Evolutionary conservation across 1,140 invertebrate genomes (phyloP).

Genomic region (Agrypnia vestita): DNA sequence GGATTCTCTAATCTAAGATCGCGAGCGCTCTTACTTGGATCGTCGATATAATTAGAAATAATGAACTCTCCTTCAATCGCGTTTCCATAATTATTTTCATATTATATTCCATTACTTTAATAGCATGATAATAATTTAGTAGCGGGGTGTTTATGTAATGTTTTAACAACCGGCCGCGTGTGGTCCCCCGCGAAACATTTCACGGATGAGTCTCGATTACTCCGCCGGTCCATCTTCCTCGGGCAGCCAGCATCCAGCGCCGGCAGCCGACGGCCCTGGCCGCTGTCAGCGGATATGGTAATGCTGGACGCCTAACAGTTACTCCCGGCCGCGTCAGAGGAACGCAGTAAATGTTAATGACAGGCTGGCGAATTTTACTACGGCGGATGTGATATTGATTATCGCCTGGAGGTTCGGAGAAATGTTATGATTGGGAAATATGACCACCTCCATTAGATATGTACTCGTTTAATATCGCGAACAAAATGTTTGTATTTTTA

Average conservation of each 20-base stretch:
- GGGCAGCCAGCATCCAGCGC: slow-evolving; percentile 14
- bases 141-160: slow-evolving; percentile 7
- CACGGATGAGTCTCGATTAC: slow-evolving; percentile 39
- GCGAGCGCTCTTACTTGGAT: too few relatives aligned
- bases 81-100: slow-evolving; percentile 4
- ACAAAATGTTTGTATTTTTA: too few relatives aligned
- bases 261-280: background rate
- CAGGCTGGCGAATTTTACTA: background rate
- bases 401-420: background rate
- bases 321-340: background rate
- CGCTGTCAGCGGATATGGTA: slow-evolving; percentile 34
- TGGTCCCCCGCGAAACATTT: slow-evolving; percentile 32
- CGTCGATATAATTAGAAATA: background rate
- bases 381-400: slow-evolving; percentile 3
- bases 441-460: too few relatives aligned
- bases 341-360: background rate
- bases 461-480: too few relatives aligned
- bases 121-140: background rate
- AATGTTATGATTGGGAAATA: too few relatives aligned
- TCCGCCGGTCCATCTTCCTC: slow-evolving; percentile 22
- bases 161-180: slow-evolving; percentile 18
- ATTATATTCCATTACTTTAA: slow-evolving; percentile 21
- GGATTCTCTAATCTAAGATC: too few relatives aligned
- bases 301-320: slow-evolving; percentile 27
- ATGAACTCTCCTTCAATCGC: background rate